phyloP scores from a whole-genome alignment of 2,797 vertebrate species.

The Clarias platycephalus region DNA sequence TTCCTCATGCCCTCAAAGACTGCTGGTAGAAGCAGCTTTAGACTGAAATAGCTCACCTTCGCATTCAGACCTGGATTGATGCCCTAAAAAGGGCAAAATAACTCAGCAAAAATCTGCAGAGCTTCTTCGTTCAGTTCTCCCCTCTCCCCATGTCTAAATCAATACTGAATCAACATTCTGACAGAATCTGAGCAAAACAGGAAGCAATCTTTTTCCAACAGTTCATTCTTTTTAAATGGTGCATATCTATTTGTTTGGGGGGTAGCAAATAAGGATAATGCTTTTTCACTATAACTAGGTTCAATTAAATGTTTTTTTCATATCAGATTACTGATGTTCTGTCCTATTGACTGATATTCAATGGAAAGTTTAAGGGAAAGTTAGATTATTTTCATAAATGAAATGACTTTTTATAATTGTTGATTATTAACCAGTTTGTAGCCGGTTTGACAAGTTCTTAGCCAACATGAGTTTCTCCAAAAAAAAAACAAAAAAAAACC shows the following conservation, averaged over 20 bases:
- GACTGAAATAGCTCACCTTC: slow-evolving; percentile 37
- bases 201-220: neutral
- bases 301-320: neutral
- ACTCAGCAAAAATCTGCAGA: neutral
- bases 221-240: neutral
- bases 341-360: neutral
- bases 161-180: neutral
- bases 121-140: neutral
- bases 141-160: neutral
- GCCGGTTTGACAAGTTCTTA: neutral
- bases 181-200: neutral
- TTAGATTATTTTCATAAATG: neutral
- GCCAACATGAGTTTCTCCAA: neutral
- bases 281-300: neutral
- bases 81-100: slow-evolving; percentile 34
- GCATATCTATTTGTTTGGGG: neutral
- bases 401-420: neutral
- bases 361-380: neutral
- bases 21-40: neutral
- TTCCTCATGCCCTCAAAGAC: slow-evolving; percentile 4
- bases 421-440: neutral
- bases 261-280: neutral
- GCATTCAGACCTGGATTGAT: slow-evolving; percentile 31
- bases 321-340: neutral
- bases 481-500: no score